Base-by-base conservation (phyloP, 2,888 invertebrate genomes). In the Xestia c-nigrum region DNA sequence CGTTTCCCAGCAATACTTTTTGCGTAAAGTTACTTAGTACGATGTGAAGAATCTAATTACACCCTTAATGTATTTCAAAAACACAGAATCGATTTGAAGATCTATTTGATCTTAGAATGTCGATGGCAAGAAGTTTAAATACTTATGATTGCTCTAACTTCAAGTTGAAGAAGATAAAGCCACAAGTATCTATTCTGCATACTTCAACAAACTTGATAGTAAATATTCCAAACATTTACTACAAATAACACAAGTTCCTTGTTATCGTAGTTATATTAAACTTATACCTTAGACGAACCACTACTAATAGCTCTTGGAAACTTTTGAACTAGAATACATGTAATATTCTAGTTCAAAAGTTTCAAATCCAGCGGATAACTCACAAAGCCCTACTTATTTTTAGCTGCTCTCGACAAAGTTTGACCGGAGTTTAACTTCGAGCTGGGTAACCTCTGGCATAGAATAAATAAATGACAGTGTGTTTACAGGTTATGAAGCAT, bases 181-280 rank as follows among this genome's bases (percentile, higher is more conserved):
- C 43, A 14, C 3, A 55, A 43, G 31, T 68, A 59, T 59, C 21
- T 50, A 12, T 24, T 31, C n/a, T 0, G 38, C 6, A 38, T 19
- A 61, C 43, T 71, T 47, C 40, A 55, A 80, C 5, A 47, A 47
- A 72, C 40, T 80, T 66, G 7, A 31, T 14, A 46, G n/a, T 24
- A 73, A 72, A 31, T 55, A 77, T 80, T 55, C n/a, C n/a, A 55
- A 77, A 64, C 7, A 63, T 80, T 64, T 64, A 43, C 40, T 46
- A 24, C 31, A 64, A 38, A 21, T 52, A 19, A 46, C 40, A 31
- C 76, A n/a, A 61, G 31, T 81, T 75, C n/a, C 46, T 63, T 52
- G 21, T 14, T 81, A 55, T 31, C 1, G 19, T 66, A 81, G 66
- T 81, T 47, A 14, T 74, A 40, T 47, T 65, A 57, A 61, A 77